phyloP scores from a whole-genome alignment of 2,797 vertebrate genomes.

The Pelodytes ibericus region DNA sequence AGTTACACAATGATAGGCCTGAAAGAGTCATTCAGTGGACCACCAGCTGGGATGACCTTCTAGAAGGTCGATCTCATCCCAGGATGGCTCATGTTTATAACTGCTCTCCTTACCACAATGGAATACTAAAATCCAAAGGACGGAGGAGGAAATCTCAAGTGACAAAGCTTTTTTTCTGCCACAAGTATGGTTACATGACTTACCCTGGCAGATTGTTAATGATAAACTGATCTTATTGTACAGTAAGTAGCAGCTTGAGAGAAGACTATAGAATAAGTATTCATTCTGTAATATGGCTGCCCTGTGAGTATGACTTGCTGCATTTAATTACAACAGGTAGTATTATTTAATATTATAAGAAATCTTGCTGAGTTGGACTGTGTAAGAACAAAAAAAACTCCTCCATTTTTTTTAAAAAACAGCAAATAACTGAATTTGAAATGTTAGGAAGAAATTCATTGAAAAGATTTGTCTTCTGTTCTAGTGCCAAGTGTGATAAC shows the following conservation, averaged over 20 bases:
- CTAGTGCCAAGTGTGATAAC: conserved; percentile 40
- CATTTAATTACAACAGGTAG: background rate
- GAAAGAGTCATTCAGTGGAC: background rate
- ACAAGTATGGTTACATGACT: conserved; percentile 9
- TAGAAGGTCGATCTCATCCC: background rate
- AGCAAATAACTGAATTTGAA: background rate
- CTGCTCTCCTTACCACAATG: background rate
- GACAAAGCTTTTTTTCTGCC: background rate
- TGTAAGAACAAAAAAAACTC: too few relatives aligned
- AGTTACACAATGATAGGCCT: background rate
- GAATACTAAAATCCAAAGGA: background rate
- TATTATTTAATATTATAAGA: background rate
- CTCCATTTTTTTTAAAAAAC: background rate
- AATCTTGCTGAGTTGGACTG: too few relatives aligned
- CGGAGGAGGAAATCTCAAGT: background rate
- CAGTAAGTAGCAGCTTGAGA: background rate
- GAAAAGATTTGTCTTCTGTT: conserved; percentile 6
- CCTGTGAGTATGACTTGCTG: background rate
- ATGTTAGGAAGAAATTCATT: background rate
- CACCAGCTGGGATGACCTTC: background rate
- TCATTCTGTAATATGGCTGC: background rate
- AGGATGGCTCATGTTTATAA: background rate
- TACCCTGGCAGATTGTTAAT: conserved; percentile 2
- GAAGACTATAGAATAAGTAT: background rate
- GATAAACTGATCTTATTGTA: background rate